These are phyloP conservation scores for Ostrea denselamellosa DNA, from an alignment of 1,140 invertebrate genomes.

Conservation along the genomic window DNA sequence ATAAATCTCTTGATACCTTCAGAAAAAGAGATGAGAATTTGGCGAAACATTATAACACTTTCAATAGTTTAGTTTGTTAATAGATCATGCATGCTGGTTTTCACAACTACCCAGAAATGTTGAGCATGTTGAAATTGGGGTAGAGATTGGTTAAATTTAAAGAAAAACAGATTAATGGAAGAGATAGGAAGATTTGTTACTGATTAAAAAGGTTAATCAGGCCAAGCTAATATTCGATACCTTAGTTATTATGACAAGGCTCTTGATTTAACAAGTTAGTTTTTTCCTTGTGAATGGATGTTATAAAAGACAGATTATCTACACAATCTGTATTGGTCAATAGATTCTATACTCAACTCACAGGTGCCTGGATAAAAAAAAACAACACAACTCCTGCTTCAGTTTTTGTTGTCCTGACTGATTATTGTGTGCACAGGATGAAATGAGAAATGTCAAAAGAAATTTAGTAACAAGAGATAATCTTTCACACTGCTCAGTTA, in stretches of 20 bases:
- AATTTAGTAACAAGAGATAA: slow-evolving; percentile 31
- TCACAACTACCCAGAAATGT: slow-evolving; percentile 22
- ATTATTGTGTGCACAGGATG: slow-evolving; percentile 20
- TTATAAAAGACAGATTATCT: slow-evolving; percentile 26
- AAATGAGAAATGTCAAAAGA: slow-evolving; percentile 38
- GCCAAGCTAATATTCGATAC: slow-evolving; percentile 35
- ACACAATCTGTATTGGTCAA: neutral
- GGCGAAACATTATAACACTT: slow-evolving; percentile 37
- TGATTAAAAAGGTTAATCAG: slow-evolving; percentile 38
- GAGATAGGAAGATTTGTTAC: slow-evolving; percentile 29
- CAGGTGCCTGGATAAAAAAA: slow-evolving; percentile 3
- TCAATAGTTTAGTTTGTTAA: slow-evolving; percentile 18
- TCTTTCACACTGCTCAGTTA: slow-evolving; percentile 34
- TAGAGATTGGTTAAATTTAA: slow-evolving; percentile 15
- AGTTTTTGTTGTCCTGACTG: slow-evolving; percentile 17
- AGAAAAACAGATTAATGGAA: slow-evolving; percentile 5
- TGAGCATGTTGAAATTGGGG: slow-evolving; percentile 1
- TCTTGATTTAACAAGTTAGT: slow-evolving; percentile 34
- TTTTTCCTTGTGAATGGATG: slow-evolving; percentile 35
- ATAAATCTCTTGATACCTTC: slow-evolving; percentile 26
- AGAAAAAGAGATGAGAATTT: slow-evolving; percentile 34
- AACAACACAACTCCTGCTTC: neutral
- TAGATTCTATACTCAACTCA: slow-evolving; percentile 1
- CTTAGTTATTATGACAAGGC: slow-evolving; percentile 15
- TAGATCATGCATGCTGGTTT: slow-evolving; percentile 1